phyloP scores from a whole-genome alignment of 2,113 vertebrate genomes.

The Eublepharis macularius region DNA sequence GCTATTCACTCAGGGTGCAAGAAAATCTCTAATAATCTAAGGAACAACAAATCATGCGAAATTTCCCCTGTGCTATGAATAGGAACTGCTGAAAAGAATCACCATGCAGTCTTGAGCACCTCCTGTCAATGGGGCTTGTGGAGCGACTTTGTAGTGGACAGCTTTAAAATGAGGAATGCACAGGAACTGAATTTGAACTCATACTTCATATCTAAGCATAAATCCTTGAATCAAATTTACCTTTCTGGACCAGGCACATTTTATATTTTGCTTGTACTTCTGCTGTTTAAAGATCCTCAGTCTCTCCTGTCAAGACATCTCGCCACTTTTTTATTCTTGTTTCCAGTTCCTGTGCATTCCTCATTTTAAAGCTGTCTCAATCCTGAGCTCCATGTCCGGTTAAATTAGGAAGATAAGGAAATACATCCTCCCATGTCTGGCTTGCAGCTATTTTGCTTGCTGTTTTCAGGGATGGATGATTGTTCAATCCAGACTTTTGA shows the following conservation, averaged over 20 bases:
- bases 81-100: background rate
- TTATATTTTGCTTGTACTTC: conserved; percentile 39
- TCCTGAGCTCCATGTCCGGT: conserved; percentile 44
- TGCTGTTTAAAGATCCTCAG: conserved; percentile 39
- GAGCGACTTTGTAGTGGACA: background rate
- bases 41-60: background rate
- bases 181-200: too few species aligned
- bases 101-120: background rate
- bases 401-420: conserved; percentile 50
- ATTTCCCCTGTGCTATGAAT: background rate
- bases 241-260: conserved; percentile 2
- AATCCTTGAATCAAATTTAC: conserved; percentile 24
- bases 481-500: conserved; percentile 58
- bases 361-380: background rate
- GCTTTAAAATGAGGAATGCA: too few species aligned
- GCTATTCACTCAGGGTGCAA: background rate
- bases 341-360: background rate
- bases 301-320: conserved; percentile 47
- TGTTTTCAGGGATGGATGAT: conserved; percentile 55
- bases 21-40: background rate
- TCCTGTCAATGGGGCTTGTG: background rate
- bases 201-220: background rate
- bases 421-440: conserved; percentile 26
- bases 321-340: conserved; percentile 7
- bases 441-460: conserved; percentile 52